Evolutionary conservation across 2,888 invertebrate species (phyloP), one percentile per base, ranked within the genome.

Genomic region (Lasioglossum vierecki): DNA sequence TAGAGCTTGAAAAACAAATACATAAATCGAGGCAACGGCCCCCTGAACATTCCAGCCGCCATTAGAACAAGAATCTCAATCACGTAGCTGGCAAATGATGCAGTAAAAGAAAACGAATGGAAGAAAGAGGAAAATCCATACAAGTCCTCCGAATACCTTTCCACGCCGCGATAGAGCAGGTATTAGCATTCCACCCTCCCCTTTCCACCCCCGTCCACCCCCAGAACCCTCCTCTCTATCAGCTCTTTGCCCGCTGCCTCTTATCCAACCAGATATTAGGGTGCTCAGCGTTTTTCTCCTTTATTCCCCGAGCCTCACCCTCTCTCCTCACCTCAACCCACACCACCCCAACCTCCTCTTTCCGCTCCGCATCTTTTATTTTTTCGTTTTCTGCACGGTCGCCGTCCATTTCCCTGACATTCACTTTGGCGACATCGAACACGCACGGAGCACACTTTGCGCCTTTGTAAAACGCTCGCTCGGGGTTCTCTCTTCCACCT

Each of bases 381-480:
- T 86, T 86, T 83, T 72, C 83, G 79, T 86, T 83, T 78, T 76
- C 82, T 72, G 79, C 68, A 75, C 79, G 78, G 66, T 68, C 76
- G 75, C 60, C 86, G 83, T 87, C 86, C 86, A 86, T 86, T 87
- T 87, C 83, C 86, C 86, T 86, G 80, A 80, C 86, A 85, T 83
- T 86, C 86, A 86, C 86, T 83, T 84, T 80, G 78, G 71, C 83
- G 86, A 80, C 77, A 78, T 86, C 83, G 80, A 83, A 86, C 86
- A 86, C 79, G 80, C 79, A 74, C 57, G 76, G 72, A 76, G 86
- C 83, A 82, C 86, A 80, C 77, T 85, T 75, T 72, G 77, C 39
- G 44, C 83, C 83, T 79, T 86, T 86, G 86, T 86, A 75, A 71
- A 77, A 74, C 30, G 75, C 41, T 66, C 66, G 35, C 9, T 66